Percentiles rank a stretch among this genome's conserved stretches.
Conservation (phyloP, 2,888 invertebrate genomes). For the Hemithea aestivaria region DNA sequence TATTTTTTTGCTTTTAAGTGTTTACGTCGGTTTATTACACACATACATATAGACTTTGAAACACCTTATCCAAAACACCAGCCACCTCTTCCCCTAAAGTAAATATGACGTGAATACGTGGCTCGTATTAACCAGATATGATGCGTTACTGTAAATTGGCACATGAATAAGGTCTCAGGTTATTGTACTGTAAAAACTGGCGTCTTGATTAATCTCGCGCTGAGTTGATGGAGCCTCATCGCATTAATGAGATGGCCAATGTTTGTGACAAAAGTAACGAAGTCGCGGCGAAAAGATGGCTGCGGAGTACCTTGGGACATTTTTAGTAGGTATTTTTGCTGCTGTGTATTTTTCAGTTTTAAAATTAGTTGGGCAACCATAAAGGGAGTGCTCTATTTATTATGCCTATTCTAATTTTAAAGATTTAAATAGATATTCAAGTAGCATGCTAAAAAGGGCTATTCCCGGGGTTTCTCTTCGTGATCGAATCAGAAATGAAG, state of each 20-base stretch:
- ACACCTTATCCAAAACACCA: not conserved
- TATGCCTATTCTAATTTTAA: no score
- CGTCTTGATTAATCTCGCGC: slow-evolving; percentile 22
- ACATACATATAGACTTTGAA: not conserved
- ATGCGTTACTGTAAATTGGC: slow-evolving; percentile 29
- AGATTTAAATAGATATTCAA: no score
- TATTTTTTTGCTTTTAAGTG: no score
- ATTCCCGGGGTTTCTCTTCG: no score
- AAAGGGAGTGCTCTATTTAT: no score
- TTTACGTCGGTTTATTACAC: no score
- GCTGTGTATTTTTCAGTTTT: no score
- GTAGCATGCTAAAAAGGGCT: no score
- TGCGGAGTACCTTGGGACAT: no score
- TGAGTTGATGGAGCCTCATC: slow-evolving; percentile 20
- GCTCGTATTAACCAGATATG: slow-evolving; percentile 26
- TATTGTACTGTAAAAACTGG: slow-evolving; percentile 14
- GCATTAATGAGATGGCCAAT: slow-evolving; percentile 6
- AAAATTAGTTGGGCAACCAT: no score
- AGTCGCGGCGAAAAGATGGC: not conserved
- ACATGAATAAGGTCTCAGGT: slow-evolving; percentile 22
- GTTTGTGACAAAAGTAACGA: slow-evolving; percentile 11
- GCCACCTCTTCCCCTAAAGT: slow-evolving; percentile 10
- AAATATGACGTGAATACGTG: slow-evolving; percentile 28
- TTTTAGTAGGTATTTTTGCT: no score
- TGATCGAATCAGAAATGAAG: no score